Base-by-base conservation (phyloP, 2,888 invertebrate genomes). In the Eubasilissa splendida region DNA sequence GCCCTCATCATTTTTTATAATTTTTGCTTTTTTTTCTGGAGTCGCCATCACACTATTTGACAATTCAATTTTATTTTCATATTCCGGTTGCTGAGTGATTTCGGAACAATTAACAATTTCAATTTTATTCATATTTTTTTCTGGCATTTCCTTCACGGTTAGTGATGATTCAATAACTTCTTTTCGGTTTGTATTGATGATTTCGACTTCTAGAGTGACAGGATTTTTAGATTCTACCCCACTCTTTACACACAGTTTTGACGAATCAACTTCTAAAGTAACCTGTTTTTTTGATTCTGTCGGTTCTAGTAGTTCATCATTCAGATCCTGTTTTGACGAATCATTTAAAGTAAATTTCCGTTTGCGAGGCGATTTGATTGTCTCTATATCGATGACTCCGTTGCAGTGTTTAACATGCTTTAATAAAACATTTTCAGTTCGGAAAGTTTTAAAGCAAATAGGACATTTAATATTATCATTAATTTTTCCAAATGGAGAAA, bases 351-450 rank as follows among this genome's bases (percentile, higher is more conserved):
- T 42, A n/a, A 66, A 42, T 66, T 66, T 66, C n/a, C 66, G 66
- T 66, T 66, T 66, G 31, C 66, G 33, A 12, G 66, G 66, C 9
- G 50, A 66, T 42, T 66, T 66, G 14, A 66, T 66, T n/a, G 42
- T 66, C 42, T 66, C 66, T 66, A 12, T 50, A n/a, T 75, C 77
- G n/a, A 80, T 82, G 52, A 73, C 88, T 0, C 90, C 90, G 2
- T 89, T 89, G 81, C 91, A 91, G 85, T 91, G 91, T 85, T 91
- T 91, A 0, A 91, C 91, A 82, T 91, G 91, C 86, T 91, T 91
- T 81, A 90, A 90, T 63, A 91, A 89, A 50, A 91, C 90, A 82
- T 90, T 90, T 85, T 90, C 90, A 42, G 90, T 89, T 82, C 91
- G 87, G 84, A 91, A 91, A 31, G 90, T 85, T 86, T 91, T 91